Conservation (phyloP, 2,113 vertebrate species). For the Neopipo cinnamomea region DNA sequence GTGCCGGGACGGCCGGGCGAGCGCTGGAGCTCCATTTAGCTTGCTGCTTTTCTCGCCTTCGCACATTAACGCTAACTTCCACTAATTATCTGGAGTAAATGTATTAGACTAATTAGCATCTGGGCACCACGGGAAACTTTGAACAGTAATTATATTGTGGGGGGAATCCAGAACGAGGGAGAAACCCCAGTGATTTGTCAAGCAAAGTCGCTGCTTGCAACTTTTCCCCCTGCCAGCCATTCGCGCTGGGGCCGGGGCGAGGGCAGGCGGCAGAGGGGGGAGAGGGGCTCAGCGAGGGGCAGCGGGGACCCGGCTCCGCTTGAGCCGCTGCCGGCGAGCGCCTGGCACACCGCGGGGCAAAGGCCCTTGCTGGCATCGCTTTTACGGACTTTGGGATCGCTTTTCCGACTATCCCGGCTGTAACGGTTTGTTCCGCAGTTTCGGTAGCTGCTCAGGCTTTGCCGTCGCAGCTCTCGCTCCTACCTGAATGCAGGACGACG, state of each 20-base stretch:
- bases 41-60: neutral
- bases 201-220: neutral
- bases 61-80: slow-evolving; percentile 22
- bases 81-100: slow-evolving; percentile 38
- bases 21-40: neutral
- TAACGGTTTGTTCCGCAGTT: neutral
- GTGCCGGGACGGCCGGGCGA: neutral
- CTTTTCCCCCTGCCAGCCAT: neutral
- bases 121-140: slow-evolving; percentile 42
- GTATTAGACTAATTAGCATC: slow-evolving; percentile 53
- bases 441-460: neutral
- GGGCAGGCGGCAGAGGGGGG: neutral
- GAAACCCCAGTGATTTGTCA: neutral
- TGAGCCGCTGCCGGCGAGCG: neutral
- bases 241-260: neutral
- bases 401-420: neutral
- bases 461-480: neutral
- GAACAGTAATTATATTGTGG: slow-evolving; percentile 19
- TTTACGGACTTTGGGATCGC: rapidly evolving
- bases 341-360: neutral
- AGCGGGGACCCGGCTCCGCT: neutral
- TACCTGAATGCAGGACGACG: slow-evolving; percentile 36
- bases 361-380: neutral
- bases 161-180: neutral
- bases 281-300: neutral